phyloP scores from a whole-genome alignment of 1,140 invertebrate genomes.

The Drosophila sechellia region DNA sequence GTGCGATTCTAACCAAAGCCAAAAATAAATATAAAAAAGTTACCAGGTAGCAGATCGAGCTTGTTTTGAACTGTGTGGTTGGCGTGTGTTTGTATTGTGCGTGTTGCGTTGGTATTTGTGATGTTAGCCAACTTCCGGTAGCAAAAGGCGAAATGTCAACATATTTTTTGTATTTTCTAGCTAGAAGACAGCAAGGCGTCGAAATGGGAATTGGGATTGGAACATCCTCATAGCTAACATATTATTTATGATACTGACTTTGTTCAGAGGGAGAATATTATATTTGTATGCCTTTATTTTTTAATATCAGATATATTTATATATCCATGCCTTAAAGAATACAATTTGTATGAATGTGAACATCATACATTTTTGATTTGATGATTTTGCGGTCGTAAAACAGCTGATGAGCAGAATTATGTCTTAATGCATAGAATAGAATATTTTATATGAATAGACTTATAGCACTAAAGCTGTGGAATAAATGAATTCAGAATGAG shows the following conservation, averaged over 20 bases:
- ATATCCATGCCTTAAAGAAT: neutral
- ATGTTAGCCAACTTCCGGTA: conserved; percentile 53
- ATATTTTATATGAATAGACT: too few species aligned
- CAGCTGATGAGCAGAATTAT: too few species aligned
- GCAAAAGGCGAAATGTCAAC: conserved; percentile 59
- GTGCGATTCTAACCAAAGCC: conserved; percentile 34
- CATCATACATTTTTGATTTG: too few species aligned
- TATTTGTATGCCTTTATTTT: neutral
- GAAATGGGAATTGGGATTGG: conserved; percentile 20
- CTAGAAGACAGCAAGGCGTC: conserved; percentile 75
- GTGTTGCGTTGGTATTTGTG: conserved; percentile 29
- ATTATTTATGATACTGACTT: neutral
- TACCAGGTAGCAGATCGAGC: conserved; percentile 28
- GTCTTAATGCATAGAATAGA: too few species aligned
- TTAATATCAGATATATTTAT: neutral
- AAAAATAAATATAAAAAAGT: conserved; percentile 1
- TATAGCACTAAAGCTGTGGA: too few species aligned
- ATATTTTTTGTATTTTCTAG: conserved; percentile 35
- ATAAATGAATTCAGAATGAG: neutral
- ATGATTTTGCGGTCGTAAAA: too few species aligned
- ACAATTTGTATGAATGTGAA: neutral
- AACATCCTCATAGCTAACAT: neutral
- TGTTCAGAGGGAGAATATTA: neutral
- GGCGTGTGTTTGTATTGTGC: conserved; percentile 23
- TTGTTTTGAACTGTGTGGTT: conserved; percentile 15